Conservation (phyloP, 2,888 invertebrate species). For the Eupeodes latifasciatus region DNA sequence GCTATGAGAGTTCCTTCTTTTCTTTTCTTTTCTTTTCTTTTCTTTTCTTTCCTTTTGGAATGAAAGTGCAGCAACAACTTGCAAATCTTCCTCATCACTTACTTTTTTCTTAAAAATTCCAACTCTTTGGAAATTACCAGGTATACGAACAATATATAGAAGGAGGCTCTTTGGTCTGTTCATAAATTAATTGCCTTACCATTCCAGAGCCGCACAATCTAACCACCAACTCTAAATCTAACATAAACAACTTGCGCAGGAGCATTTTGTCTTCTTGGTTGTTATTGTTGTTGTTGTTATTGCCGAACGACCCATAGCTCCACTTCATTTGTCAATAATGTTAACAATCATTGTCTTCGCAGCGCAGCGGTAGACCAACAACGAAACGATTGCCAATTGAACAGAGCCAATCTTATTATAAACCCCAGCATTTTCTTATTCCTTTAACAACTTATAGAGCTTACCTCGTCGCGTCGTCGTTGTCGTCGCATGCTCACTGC, state of each 20-base stretch:
- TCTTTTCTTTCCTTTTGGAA: too few species aligned
- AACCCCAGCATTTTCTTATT: slow-evolving; percentile 45
- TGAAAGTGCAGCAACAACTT: slow-evolving; percentile 71
- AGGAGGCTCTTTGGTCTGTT: slow-evolving; percentile 37
- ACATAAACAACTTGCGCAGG: background rate
- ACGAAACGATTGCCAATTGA: slow-evolving; percentile 38
- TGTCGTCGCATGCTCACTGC: too few species aligned
- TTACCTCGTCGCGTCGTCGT: background rate
- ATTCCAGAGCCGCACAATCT: slow-evolving; percentile 27
- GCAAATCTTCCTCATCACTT: slow-evolving; percentile 55
- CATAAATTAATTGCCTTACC: slow-evolving; percentile 72
- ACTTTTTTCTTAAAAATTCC: background rate
- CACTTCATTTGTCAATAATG: slow-evolving; percentile 74
- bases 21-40: too few species aligned
- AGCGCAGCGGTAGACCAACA: slow-evolving; percentile 57
- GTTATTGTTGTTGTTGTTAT: slow-evolving; percentile 10
- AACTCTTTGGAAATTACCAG: slow-evolving; percentile 45
- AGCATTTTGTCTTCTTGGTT: background rate
- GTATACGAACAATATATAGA: slow-evolving; percentile 35
- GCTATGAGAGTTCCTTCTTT: slow-evolving; percentile 56
- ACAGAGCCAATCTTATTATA: background rate
- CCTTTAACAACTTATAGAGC: slow-evolving; percentile 21
- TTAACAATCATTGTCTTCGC: slow-evolving; percentile 65
- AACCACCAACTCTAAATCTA: background rate
- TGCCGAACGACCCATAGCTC: slow-evolving; percentile 25